Conservation (phyloP, 2,888 invertebrate species). For the Anaspis maculata region DNA sequence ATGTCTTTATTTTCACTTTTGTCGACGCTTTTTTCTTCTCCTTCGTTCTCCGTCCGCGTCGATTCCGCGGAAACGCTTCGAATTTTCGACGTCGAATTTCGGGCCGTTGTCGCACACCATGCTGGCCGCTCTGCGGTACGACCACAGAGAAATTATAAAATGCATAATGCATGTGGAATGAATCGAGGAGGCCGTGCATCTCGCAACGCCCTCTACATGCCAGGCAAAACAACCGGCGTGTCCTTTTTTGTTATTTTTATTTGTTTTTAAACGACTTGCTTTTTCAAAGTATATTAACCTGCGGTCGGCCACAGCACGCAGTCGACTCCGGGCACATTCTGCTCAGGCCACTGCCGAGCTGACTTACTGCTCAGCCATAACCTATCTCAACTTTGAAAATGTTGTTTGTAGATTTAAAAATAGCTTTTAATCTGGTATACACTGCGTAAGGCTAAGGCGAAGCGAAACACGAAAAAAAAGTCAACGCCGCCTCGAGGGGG, state of each 20-base stretch:
- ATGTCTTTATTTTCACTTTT: slow-evolving; percentile 30
- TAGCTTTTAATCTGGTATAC: slow-evolving; percentile 38
- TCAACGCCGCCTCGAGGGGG: no score
- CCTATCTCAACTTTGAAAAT: slow-evolving; percentile 42
- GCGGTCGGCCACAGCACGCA: slow-evolving; percentile 24
- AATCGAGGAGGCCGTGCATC: slow-evolving; percentile 25
- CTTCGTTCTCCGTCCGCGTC: slow-evolving; percentile 1
- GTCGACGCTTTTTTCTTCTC: background rate
- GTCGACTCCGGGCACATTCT: slow-evolving; percentile 8
- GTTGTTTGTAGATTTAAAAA: slow-evolving; percentile 41
- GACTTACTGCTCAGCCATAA: slow-evolving; percentile 35
- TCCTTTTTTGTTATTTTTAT: slow-evolving; percentile 30
- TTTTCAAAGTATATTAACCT: slow-evolving; percentile 44
- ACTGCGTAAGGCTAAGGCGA: no score
- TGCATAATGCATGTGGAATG: slow-evolving; percentile 20
- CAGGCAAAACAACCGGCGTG: slow-evolving; percentile 27
- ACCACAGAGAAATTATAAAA: no score
- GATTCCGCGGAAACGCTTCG: background rate
- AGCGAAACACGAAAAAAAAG: no score
- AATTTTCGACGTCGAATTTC: no score
- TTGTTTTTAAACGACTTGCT: slow-evolving; percentile 38
- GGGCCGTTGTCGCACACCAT: no score
- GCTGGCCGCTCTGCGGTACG: no score
- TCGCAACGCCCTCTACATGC: slow-evolving; percentile 31
- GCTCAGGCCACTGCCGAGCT: no score